A percentile compares a stretch with the other conserved stretches of the same genome.
These are phyloP conservation scores for Drosophila vallismaia DNA, from an alignment of 2,888 invertebrate genomes.

Conservation along the genomic window DNA sequence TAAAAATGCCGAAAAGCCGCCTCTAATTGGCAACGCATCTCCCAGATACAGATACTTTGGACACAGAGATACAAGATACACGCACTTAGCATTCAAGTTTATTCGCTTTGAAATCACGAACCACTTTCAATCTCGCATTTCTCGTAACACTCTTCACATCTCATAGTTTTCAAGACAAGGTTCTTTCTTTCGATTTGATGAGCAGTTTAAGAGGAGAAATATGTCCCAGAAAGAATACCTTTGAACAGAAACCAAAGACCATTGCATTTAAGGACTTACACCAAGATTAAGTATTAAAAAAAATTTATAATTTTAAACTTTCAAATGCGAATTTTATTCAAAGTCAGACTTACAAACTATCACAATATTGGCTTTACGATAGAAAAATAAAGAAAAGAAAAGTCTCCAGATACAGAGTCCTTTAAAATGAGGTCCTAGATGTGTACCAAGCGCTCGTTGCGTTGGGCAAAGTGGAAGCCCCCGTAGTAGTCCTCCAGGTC, in stretches of 20 bases:
- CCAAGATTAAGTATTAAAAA: neutral
- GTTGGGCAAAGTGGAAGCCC: slow-evolving; percentile 60
- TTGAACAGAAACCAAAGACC: no score
- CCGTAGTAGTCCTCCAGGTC: slow-evolving; percentile 74
- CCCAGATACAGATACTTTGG: neutral
- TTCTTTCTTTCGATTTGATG: no score
- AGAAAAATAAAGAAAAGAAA: neutral
- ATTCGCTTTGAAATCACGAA: neutral
- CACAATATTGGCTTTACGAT: slow-evolving; percentile 44
- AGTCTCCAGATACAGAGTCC: neutral
- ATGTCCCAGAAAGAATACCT: no score
- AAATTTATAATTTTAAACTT: neutral
- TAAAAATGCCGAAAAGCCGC: neutral
- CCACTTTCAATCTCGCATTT: neutral
- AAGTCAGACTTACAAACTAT: slow-evolving; percentile 53
- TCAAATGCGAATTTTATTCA: slow-evolving; percentile 63
- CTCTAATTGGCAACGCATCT: slow-evolving; percentile 3
- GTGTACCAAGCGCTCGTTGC: slow-evolving; percentile 57
- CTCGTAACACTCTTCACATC: neutral
- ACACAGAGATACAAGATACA: neutral
- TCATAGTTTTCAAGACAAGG: no score
- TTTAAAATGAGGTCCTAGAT: slow-evolving; percentile 29
- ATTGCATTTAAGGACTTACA: no score
- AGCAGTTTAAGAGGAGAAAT: no score
- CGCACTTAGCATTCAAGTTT: neutral